A percentile compares a stretch with the other conserved stretches of the same genome.
Evolutionary conservation across 2,888 invertebrate genomes (phyloP).

Genomic region (Philhelius pedissequus): DNA sequence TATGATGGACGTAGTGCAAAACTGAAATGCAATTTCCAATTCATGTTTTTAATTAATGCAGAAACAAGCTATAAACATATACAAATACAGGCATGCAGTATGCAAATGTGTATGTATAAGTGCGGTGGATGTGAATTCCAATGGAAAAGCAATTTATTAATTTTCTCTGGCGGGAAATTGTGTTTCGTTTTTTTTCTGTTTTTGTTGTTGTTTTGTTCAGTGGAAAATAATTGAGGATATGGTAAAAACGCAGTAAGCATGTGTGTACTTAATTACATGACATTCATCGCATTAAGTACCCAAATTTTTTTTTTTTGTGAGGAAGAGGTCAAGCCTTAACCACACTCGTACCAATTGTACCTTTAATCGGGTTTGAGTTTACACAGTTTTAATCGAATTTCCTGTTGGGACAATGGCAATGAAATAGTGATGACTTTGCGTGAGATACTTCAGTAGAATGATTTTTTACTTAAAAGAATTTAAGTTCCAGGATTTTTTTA

Average conservation of each 20-base stretch:
- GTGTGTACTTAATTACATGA: conserved; percentile 53
- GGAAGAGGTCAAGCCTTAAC: background rate
- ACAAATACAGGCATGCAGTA: background rate
- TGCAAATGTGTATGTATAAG: background rate
- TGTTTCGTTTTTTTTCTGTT: conserved; percentile 4
- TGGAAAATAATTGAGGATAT: conserved; percentile 25
- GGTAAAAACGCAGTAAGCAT: conserved; percentile 23
- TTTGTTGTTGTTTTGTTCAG: background rate
- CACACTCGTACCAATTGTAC: background rate
- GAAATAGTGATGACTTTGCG: background rate
- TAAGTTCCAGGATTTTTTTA: too few relatives aligned
- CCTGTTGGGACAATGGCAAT: background rate
- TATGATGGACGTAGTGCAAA: conserved; percentile 42
- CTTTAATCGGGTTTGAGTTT: background rate
- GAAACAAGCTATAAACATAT: conserved; percentile 1
- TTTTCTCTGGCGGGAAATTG: conserved; percentile 33
- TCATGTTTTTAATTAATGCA: conserved; percentile 52
- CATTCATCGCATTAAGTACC: conserved; percentile 21
- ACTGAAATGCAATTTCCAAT: conserved; percentile 57
- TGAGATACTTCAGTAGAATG: background rate
- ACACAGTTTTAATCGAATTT: background rate
- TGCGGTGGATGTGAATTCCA: conserved; percentile 2
- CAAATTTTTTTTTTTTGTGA: background rate
- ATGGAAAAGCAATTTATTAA: conserved; percentile 57
- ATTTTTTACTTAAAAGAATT: background rate